These are phyloP conservation scores for Brachylomia viminalis DNA, from an alignment of 2,888 invertebrate genomes.

Conservation along the genomic window DNA sequence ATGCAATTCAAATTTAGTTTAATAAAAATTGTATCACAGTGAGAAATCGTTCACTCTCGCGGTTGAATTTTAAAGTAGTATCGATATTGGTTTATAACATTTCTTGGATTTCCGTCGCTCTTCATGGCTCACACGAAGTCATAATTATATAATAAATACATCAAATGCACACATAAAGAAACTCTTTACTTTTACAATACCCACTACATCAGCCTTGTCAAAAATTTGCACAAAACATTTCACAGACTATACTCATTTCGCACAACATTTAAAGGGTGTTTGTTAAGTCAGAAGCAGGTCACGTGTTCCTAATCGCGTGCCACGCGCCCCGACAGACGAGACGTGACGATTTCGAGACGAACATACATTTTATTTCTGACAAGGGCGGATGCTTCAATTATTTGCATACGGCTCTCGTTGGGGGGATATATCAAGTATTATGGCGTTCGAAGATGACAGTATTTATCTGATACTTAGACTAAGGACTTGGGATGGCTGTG, in stretches of 20 bases:
- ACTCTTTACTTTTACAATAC: background rate
- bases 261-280: constrained; percentile 65
- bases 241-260: constrained; percentile 53
- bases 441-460: constrained; percentile 41
- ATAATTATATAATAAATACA: too few species aligned
- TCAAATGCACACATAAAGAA: background rate
- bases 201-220: constrained; percentile 27
- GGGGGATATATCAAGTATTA: constrained; percentile 46
- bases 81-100: constrained; percentile 32
- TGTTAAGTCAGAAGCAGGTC: constrained; percentile 71
- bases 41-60: constrained; percentile 48
- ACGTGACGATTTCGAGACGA: constrained; percentile 77
- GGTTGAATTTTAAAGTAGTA: constrained; percentile 45
- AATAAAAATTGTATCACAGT: constrained; percentile 52
- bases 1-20: constrained; percentile 61
- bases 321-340: constrained; percentile 76
- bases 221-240: constrained; percentile 42
- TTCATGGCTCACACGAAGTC: background rate
- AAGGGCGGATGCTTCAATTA: constrained; percentile 73
- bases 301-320: constrained; percentile 68
- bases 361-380: constrained; percentile 69
- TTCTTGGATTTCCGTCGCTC: background rate
- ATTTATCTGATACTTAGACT: constrained; percentile 41
- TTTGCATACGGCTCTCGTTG: constrained; percentile 57
- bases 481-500: constrained; percentile 24